Conservation (phyloP, 1,140 invertebrate species). For the Geopemphigus sp. region DNA sequence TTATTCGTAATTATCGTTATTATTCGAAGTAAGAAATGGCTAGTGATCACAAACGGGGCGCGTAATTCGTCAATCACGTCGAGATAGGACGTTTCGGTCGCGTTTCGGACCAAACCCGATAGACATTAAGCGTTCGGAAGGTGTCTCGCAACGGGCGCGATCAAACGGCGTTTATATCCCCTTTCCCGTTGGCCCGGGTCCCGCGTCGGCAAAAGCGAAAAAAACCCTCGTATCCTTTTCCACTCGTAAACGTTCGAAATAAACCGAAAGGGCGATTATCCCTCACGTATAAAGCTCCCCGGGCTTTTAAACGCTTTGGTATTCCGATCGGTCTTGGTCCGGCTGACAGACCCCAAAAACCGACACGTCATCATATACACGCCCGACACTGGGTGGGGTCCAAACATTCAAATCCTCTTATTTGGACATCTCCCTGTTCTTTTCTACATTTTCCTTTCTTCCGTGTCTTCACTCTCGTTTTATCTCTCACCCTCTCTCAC, state of each 20-base stretch:
- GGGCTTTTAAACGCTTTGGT: conserved; percentile 49
- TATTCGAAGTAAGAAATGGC: no score
- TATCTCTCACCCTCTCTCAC: neutral
- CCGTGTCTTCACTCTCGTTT: conserved; percentile 24
- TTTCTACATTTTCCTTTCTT: conserved; percentile 48
- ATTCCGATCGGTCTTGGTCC: conserved; percentile 48
- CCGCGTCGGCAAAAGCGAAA: neutral
- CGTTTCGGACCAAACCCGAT: neutral
- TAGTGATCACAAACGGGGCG: no score
- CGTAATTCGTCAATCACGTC: no score
- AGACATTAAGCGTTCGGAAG: neutral
- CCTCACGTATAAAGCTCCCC: conserved; percentile 46
- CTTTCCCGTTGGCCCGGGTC: neutral
- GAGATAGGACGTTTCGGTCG: no score
- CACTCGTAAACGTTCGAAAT: conserved; percentile 49
- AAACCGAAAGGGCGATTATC: conserved; percentile 50
- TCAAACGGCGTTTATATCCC: conserved; percentile 30
- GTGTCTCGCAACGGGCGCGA: neutral
- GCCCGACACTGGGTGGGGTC: conserved; percentile 30
- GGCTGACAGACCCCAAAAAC: conserved; percentile 49
- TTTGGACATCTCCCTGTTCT: conserved; percentile 46
- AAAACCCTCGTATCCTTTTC: conserved; percentile 46
- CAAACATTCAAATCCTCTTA: conserved; percentile 49
- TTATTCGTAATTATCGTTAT: no score
- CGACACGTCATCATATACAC: conserved; percentile 49